These are phyloP conservation scores for Crypturellus undulatus DNA, from an alignment of 2,113 vertebrate species.

Conservation along the genomic window DNA sequence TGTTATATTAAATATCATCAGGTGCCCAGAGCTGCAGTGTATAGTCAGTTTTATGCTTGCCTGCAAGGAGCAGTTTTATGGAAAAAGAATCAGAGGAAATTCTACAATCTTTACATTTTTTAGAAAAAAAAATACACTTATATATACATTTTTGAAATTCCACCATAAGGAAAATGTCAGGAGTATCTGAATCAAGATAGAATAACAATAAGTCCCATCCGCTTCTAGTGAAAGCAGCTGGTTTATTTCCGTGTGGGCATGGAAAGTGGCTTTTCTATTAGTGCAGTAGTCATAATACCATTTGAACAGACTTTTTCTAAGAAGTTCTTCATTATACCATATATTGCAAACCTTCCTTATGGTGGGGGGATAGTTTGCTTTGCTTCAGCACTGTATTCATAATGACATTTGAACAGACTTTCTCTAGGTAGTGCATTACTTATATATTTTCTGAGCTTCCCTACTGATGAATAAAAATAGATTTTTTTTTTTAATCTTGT, in stretches of 20 bases:
- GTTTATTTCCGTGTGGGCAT: background rate
- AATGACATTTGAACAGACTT: background rate
- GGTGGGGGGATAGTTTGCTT: background rate
- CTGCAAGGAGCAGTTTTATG: background rate
- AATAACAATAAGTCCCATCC: background rate
- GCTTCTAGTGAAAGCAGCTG: background rate
- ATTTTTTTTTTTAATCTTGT: background rate
- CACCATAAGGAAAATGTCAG: background rate
- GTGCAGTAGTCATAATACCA: background rate
- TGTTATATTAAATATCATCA: conserved; percentile 3
- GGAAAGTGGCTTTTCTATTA: background rate
- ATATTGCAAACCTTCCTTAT: background rate
- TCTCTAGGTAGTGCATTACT: background rate
- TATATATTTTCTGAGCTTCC: background rate
- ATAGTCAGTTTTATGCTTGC: background rate
- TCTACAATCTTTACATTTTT: background rate
- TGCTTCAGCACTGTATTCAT: accelerated
- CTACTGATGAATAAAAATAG: background rate
- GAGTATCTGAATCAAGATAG: background rate
- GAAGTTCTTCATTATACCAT: background rate
- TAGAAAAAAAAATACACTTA: background rate
- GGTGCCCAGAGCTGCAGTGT: background rate
- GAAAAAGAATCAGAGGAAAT: background rate
- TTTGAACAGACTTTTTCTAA: background rate
- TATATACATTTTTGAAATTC: background rate